A percentile compares a stretch with the other conserved stretches of the same genome.
Evolutionary conservation across 2,888 invertebrate genomes (phyloP).

Genomic region (Drosophila mimica): DNA sequence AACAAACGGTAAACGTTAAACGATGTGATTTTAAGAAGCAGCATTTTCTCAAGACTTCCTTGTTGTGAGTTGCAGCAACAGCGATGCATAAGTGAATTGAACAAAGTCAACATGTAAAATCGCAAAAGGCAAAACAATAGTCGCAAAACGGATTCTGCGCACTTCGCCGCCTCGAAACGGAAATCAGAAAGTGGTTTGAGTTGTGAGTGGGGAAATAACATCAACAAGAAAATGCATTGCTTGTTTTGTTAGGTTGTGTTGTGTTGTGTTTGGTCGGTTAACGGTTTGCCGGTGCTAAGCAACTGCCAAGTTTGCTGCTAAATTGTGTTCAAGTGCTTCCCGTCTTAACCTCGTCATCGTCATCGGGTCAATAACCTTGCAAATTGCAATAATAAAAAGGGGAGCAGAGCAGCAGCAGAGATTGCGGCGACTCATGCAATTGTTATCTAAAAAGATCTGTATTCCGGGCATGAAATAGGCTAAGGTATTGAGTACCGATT

Average conservation of each 20-base stretch:
- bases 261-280: constrained; percentile 7
- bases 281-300: constrained; percentile 38
- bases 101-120: constrained; percentile 38
- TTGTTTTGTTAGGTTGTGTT: constrained; percentile 9
- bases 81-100: constrained; percentile 42
- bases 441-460: constrained; percentile 55
- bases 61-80: constrained; percentile 6
- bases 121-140: constrained; percentile 58
- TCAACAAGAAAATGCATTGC: constrained; percentile 64
- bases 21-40: constrained; percentile 14
- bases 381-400: constrained; percentile 7
- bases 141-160: constrained; percentile 72
- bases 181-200: constrained; percentile 37
- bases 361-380: constrained; percentile 61
- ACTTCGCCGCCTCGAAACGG: constrained; percentile 38
- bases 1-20: constrained; percentile 33
- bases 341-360: constrained; percentile 34
- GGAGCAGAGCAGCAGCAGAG: neutral
- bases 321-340: constrained; percentile 31
- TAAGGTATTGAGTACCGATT: constrained; percentile 68
- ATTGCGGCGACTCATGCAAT: neutral
- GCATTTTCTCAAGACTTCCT: constrained; percentile 2
- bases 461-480: constrained; percentile 83
- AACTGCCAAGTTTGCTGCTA: constrained; percentile 27
- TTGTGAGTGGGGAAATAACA: constrained; percentile 51